These are phyloP conservation scores for Cairina moschata DNA, from an alignment of 2,113 vertebrate species.

Conservation along the genomic window DNA sequence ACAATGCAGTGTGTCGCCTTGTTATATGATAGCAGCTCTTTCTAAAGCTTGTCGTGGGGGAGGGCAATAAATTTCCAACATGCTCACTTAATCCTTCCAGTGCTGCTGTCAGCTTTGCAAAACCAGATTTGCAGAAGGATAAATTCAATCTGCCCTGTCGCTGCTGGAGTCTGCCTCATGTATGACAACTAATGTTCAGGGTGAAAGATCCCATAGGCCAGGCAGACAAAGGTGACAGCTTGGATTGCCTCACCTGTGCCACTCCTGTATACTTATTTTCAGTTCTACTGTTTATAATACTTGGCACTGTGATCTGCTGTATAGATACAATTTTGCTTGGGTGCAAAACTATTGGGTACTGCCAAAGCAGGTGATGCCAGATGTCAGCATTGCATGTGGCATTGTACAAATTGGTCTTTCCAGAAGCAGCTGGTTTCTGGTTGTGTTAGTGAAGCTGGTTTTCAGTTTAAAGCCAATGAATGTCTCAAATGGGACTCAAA, in stretches of 20 bases:
- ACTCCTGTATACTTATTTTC: not conserved
- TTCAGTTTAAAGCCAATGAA: not conserved
- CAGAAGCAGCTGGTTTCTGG: not conserved
- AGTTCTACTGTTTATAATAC: not conserved
- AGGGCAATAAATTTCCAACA: not conserved
- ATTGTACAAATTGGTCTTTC: not conserved
- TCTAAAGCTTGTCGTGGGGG: not conserved
- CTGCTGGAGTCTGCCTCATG: not conserved
- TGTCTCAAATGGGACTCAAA: not conserved
- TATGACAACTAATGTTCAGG: accelerated
- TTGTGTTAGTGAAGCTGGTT: not conserved
- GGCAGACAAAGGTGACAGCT: not conserved
- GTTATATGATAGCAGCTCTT: not conserved
- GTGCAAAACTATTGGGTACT: not conserved
- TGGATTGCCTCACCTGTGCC: not conserved
- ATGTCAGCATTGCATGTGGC: not conserved
- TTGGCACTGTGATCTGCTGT: not conserved
- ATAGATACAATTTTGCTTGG: accelerated
- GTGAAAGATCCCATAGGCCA: accelerated
- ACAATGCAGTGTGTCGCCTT: not conserved
- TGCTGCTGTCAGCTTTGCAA: not conserved
- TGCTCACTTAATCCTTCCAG: not conserved
- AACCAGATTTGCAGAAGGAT: not conserved
- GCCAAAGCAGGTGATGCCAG: not conserved
- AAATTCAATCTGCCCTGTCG: not conserved